Percentiles rank a stretch among this genome's conserved stretches.
Conservation (phyloP, 2,797 vertebrate genomes). For the Anguilla anguilla region DNA sequence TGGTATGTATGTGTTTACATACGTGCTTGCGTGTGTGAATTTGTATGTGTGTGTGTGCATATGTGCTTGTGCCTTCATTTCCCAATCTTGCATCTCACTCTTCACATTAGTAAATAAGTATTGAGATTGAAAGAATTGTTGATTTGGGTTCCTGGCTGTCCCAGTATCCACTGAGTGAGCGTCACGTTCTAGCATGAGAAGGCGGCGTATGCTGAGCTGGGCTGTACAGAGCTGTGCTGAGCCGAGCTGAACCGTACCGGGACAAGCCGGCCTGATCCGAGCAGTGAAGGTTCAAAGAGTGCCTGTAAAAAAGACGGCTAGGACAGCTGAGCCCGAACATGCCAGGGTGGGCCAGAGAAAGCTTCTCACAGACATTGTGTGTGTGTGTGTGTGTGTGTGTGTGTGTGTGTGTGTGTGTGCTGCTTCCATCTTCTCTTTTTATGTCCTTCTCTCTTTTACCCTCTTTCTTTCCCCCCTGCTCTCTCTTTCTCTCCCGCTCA, state of each 20-base stretch:
- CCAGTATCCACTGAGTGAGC: neutral
- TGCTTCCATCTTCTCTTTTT: slow-evolving; percentile 4
- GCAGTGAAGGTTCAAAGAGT: neutral
- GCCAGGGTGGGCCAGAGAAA: neutral
- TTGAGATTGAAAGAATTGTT: neutral
- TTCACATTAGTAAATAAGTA: neutral
- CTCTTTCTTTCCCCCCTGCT: neutral
- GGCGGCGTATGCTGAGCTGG: neutral
- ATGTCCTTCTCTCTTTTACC: neutral
- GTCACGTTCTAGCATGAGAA: neutral
- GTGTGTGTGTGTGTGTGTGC: slow-evolving; percentile 14
- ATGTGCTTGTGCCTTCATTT: neutral
- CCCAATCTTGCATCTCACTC: neutral
- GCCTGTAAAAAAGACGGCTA: neutral
- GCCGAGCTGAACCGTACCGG: neutral
- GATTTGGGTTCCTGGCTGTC: neutral
- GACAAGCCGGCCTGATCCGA: neutral
- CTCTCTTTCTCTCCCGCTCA: neutral
- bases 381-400: neutral
- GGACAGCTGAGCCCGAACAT: neutral
- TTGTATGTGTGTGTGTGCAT: neutral
- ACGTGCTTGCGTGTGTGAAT: too few species aligned
- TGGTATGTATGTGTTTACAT: neutral
- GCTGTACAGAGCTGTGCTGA: neutral
- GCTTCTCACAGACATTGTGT: slow-evolving; percentile 5